Conservation (phyloP, 2,888 invertebrate genomes). For the Saturnia japonica region DNA sequence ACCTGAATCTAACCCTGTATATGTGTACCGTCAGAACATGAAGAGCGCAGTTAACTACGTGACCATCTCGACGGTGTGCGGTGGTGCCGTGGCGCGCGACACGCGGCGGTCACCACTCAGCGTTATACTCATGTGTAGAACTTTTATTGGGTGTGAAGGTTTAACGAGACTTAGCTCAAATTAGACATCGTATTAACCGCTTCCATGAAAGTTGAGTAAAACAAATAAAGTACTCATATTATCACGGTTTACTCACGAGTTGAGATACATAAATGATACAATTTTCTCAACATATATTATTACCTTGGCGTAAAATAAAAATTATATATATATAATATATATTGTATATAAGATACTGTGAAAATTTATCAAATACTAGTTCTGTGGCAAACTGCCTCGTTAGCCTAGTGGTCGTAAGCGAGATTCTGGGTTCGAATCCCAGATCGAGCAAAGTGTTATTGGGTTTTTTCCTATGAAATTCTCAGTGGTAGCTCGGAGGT, state of each 20-base stretch:
- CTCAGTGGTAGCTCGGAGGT: too few species aligned
- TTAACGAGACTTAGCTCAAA: not conserved
- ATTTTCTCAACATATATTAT: too few species aligned
- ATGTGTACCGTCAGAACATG: not conserved
- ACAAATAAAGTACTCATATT: not conserved
- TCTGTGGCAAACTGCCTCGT: too few species aligned
- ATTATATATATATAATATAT: too few species aligned
- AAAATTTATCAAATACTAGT: too few species aligned
- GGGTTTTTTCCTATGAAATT: too few species aligned
- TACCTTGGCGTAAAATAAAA: too few species aligned
- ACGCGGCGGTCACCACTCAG: slow-evolving; percentile 3
- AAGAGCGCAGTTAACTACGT: slow-evolving; percentile 10
- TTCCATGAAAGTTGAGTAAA: not conserved
- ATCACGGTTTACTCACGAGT: not conserved
- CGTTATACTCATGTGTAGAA: not conserved
- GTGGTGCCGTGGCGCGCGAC: too few species aligned
- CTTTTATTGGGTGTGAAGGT: slow-evolving; percentile 6
- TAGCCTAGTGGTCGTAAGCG: too few species aligned
- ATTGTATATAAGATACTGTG: too few species aligned
- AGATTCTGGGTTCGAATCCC: too few species aligned
- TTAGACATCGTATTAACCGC: not conserved
- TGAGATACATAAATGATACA: not conserved
- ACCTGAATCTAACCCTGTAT: not conserved
- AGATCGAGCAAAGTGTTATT: too few species aligned
- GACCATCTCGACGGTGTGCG: not conserved